These are phyloP conservation scores for Tetrao urogallus DNA, from an alignment of 2,113 vertebrate genomes.

Conservation along the genomic window DNA sequence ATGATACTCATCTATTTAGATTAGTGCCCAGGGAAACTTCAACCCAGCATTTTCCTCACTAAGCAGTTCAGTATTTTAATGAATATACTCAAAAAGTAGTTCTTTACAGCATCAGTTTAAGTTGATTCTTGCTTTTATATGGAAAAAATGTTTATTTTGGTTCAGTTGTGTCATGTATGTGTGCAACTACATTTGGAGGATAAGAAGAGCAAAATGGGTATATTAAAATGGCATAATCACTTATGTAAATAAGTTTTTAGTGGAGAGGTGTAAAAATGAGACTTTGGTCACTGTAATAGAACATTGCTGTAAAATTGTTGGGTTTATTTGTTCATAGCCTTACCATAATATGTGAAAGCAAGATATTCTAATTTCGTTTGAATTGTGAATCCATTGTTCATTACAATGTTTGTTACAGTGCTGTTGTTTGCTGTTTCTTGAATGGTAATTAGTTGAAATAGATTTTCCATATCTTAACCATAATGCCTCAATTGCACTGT, in stretches of 20 bases:
- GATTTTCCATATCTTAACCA: not conserved
- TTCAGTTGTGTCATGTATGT: not conserved
- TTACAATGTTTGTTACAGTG: too few relatives aligned
- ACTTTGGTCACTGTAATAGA: not conserved
- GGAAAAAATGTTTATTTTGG: not conserved
- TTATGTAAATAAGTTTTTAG: not conserved
- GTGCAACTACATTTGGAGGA: accelerated
- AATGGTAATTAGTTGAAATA: not conserved
- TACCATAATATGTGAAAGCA: not conserved
- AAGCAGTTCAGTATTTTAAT: not conserved
- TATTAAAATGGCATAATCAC: not conserved
- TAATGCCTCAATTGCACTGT: not conserved
- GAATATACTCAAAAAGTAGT: not conserved
- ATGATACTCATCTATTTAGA: not conserved
- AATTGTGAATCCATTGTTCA: not conserved
- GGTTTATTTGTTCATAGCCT: not conserved
- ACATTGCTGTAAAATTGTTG: not conserved
- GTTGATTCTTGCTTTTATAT: not conserved
- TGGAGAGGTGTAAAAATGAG: not conserved
- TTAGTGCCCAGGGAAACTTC: not conserved
- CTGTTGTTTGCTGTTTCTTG: not conserved
- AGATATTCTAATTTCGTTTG: not conserved
- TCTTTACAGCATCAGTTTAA: not conserved
- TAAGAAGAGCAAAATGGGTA: not conserved
- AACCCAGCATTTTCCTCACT: not conserved